These are phyloP conservation scores for Crotalus tigris DNA, from an alignment of 2,113 vertebrate species.

Conservation along the genomic window DNA sequence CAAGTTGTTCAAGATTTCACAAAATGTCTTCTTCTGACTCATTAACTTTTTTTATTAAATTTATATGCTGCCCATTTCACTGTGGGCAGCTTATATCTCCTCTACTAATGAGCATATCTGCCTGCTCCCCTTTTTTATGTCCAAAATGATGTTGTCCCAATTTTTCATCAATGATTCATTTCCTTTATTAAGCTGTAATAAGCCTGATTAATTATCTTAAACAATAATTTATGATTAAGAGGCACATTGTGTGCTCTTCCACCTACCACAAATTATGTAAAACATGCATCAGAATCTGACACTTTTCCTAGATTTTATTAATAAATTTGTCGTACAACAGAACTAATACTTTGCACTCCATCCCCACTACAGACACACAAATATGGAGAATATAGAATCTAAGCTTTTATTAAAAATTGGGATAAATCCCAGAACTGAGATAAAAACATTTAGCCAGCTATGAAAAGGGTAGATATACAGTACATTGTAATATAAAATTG, in stretches of 20 bases:
- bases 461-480: neutral
- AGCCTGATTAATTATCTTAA: conserved; percentile 34
- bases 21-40: neutral
- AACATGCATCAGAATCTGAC: conserved; percentile 7
- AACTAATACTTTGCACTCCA: conserved; percentile 6
- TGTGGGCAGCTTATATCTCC: neutral
- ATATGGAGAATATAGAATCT: neutral
- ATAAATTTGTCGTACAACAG: neutral
- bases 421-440: neutral
- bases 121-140: conserved; percentile 6
- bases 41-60: neutral
- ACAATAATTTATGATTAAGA: conserved; percentile 32
- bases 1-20: neutral
- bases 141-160: neutral
- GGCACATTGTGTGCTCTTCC: conserved; percentile 19
- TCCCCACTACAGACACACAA: neutral
- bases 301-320: conserved; percentile 26
- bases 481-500: neutral
- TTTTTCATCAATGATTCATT: conserved; percentile 33
- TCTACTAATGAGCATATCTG: neutral
- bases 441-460: neutral
- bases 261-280: conserved; percentile 26
- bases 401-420: neutral
- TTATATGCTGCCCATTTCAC: neutral
- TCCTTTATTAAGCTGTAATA: conserved; percentile 7